phyloP scores from a whole-genome alignment of 2,888 invertebrate genomes.

The Watsonalla binaria region DNA sequence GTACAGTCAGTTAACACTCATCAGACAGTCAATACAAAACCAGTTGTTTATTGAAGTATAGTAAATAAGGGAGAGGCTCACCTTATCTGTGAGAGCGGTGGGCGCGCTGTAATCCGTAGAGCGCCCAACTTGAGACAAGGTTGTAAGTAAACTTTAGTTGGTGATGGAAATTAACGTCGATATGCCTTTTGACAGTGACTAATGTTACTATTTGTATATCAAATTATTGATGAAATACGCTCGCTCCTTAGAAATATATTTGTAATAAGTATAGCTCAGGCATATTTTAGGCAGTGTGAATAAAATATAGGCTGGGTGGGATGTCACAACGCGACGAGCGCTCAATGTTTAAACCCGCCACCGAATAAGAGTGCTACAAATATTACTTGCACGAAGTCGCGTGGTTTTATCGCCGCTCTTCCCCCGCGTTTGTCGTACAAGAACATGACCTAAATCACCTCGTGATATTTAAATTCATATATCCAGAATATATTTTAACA shows the following conservation, averaged over 20 bases:
- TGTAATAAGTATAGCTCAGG: slow-evolving; percentile 11
- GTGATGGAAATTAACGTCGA: no score
- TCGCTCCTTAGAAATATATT: slow-evolving; percentile 4
- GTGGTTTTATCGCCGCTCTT: slow-evolving; percentile 19
- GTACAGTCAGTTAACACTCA: no score
- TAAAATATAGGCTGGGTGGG: not conserved
- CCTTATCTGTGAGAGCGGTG: no score
- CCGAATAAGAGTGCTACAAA: slow-evolving; percentile 12
- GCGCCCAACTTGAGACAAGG: no score
- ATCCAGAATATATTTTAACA: not conserved
- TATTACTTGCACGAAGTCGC: slow-evolving; percentile 5
- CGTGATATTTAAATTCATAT: slow-evolving; percentile 28
- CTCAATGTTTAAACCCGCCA: slow-evolving; percentile 10
- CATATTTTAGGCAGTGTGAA: not conserved
- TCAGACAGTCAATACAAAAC: no score
- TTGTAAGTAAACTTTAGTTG: no score
- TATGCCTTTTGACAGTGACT: no score
- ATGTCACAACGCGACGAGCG: not conserved
- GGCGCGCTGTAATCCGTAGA: no score
- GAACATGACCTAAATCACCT: slow-evolving; percentile 27
- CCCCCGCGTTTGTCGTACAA: slow-evolving; percentile 15
- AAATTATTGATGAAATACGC: not conserved
- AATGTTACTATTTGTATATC: not conserved
- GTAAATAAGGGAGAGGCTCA: no score
- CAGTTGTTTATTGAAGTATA: no score